Evolutionary conservation across 2,888 invertebrate genomes (phyloP), one percentile per base, ranked within the genome.

Genomic region (Ditylenchus weischeri): DNA sequence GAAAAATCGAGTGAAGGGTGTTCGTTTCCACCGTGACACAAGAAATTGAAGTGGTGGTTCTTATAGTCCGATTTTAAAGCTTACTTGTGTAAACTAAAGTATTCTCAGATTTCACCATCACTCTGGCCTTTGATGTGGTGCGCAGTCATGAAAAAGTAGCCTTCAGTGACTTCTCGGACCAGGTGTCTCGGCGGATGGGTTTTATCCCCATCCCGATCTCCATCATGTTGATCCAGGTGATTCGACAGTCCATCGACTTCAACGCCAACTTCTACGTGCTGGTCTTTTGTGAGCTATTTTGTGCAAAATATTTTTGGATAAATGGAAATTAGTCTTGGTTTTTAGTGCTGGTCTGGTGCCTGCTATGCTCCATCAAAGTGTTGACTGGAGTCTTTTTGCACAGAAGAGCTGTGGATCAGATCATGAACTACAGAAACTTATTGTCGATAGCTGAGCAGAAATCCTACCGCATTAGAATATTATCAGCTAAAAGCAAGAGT

Each of bases 171-270:
- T 93, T 95, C 81, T 93, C 93, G 0, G 96, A 99, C 74, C 82
- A 83, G 76, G 92, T 99, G 7, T 94, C 95, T 0, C 87, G 96
- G 8, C 87, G 96, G 67, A 94, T 99, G 93, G 96, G 95, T 0
- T 95, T 99, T 84, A 95, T 96, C 80, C 95, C 98, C 0, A 87
- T 98, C 76, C 98, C 98, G 0, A 85, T 99, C 51, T 90, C 92
- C 0, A 93, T 95, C 13, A 91, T 98, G 19, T 89, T 95, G 76
- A 89, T 92, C 2, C 88, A 93, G 72, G 92, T 96, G 0, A 85
- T 95, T 29, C 88, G 89, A 15, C 90, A 91, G 77, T 90, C 92
- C 0, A 88, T 94, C 60, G 88, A 89, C 19, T 69, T 82, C 57
- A 71, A 67, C 51, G 75, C 72, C 60, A 50, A 65, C 29, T 48